Conservation (phyloP, 92 coral and sea anemone genomes). For the Galaxea fascicularis region DNA sequence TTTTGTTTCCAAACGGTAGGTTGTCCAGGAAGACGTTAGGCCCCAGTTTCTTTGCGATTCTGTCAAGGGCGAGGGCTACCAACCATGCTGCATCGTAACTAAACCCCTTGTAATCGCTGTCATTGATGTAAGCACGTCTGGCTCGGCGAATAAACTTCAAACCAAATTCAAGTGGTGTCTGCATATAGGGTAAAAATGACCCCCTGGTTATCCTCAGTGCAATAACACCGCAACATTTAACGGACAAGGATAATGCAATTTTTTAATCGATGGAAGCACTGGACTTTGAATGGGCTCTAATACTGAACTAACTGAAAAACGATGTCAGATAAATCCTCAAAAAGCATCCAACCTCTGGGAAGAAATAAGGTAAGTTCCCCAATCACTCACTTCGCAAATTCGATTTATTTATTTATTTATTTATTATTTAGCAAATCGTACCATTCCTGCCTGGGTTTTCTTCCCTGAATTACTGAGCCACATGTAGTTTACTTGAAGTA, state of each 20-base stretch:
- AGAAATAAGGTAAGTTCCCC: no score
- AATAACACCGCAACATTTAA: not conserved
- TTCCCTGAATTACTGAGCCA: slow-evolving; percentile 53
- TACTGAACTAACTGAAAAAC: no score
- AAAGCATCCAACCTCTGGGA: no score
- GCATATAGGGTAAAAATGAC: not conserved
- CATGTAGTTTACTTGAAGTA: slow-evolving; percentile 55
- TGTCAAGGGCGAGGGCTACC: slow-evolving; percentile 77
- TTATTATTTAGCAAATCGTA: slow-evolving; percentile 10
- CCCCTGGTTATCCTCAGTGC: not conserved
- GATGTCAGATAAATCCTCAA: no score
- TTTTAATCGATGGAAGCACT: no score
- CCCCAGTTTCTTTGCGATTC: slow-evolving; percentile 39
- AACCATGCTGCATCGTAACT: slow-evolving; percentile 89
- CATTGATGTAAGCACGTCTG: not conserved
- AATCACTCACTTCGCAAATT: no score
- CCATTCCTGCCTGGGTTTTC: slow-evolving; percentile 69
- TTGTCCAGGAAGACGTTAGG: slow-evolving; percentile 24
- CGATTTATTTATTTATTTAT: no score
- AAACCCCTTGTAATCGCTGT: slow-evolving; percentile 67
- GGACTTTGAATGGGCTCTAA: no score
- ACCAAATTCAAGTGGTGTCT: slow-evolving; percentile 68
- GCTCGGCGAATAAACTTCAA: slow-evolving; percentile 38
- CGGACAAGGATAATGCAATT: no score
- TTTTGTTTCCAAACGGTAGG: slow-evolving; percentile 36